Evolutionary conservation across 2,113 vertebrate species (phyloP).

Genomic region (Epinephelus moara): DNA sequence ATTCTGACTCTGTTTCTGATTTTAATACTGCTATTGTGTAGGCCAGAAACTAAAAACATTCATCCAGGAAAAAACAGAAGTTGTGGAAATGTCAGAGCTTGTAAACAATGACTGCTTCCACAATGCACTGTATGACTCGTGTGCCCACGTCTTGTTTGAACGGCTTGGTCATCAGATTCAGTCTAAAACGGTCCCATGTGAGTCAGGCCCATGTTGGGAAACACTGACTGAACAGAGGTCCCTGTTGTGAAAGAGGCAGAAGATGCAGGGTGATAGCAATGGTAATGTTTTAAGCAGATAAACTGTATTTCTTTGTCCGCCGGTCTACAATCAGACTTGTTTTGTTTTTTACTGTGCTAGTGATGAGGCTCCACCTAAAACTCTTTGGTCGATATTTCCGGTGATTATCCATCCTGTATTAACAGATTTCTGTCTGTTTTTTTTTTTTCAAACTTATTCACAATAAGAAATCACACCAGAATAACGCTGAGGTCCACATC

Average conservation of each 20-base stretch:
- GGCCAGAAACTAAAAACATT: too few relatives aligned
- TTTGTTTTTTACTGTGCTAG: neutral
- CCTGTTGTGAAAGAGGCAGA: too few relatives aligned
- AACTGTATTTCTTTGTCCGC: too few relatives aligned
- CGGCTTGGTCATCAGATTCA: constrained; percentile 12
- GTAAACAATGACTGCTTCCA: neutral
- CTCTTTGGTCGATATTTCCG: neutral
- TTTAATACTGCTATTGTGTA: neutral
- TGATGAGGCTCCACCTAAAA: neutral
- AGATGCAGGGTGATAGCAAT: too few relatives aligned
- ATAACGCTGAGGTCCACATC: neutral
- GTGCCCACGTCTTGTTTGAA: neutral
- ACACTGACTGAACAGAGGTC: too few relatives aligned
- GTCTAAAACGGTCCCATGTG: neutral
- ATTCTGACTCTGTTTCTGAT: too few relatives aligned
- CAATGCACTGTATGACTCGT: neutral
- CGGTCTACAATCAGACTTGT: too few relatives aligned
- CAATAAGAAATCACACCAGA: neutral
- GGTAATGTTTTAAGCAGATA: too few relatives aligned
- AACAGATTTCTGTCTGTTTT: neutral
- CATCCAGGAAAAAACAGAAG: neutral
- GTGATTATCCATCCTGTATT: neutral
- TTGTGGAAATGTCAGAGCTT: constrained; percentile 3
- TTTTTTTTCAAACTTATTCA: neutral
- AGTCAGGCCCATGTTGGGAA: too few relatives aligned